phyloP scores from a whole-genome alignment of 2,113 vertebrate species.

The Syngnathus typhle region DNA sequence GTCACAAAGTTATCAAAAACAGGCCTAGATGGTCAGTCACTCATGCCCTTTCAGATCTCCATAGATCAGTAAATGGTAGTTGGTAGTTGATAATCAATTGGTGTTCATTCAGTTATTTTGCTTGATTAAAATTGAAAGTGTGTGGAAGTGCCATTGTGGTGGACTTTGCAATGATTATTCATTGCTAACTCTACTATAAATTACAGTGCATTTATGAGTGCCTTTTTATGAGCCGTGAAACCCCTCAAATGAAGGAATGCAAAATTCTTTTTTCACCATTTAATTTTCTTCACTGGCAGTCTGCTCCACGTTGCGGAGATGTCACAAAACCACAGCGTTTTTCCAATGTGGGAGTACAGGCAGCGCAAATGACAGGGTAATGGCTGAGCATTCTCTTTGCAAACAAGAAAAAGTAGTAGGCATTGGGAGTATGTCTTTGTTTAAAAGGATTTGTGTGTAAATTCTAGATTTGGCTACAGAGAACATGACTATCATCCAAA shows the following conservation, averaged over 20 bases:
- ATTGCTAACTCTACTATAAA: neutral
- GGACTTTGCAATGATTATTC: neutral
- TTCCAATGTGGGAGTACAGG: conserved; percentile 55
- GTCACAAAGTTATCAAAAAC: neutral
- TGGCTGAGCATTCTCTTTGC: conserved; percentile 21
- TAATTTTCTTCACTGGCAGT: conserved; percentile 26
- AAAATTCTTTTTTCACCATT: neutral
- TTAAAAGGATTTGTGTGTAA: neutral
- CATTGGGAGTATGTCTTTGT: neutral
- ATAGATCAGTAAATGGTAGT: neutral
- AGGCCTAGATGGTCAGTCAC: neutral
- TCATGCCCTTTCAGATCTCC: neutral
- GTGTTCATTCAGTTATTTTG: no score
- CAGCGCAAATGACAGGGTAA: conserved; percentile 38
- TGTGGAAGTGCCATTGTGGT: neutral
- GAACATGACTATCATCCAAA: conserved; percentile 1
- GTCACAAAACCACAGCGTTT: conserved; percentile 58
- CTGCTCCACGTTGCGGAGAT: conserved; percentile 39
- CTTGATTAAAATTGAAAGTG: no score
- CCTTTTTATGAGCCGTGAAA: neutral
- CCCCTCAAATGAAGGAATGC: conserved; percentile 1
- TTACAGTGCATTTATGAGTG: neutral
- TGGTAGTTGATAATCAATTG: no score
- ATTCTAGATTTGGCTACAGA: neutral
- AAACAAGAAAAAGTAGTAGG: conserved; percentile 2